phyloP scores from a whole-genome alignment of 1,140 invertebrate species.

The Procambarus virginalis region DNA sequence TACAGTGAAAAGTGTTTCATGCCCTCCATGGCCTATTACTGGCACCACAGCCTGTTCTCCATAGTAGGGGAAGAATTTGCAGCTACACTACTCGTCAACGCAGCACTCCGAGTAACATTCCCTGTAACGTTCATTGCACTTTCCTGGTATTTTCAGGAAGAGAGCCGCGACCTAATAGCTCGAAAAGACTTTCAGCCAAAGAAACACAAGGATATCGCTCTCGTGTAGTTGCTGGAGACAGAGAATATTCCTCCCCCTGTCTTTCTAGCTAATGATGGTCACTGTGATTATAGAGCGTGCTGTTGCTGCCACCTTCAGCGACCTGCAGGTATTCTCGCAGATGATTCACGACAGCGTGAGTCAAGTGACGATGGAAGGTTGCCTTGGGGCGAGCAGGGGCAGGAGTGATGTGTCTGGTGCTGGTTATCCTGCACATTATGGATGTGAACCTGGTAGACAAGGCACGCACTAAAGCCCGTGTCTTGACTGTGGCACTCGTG shows the following conservation, averaged over 20 bases:
- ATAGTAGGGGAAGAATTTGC: background rate
- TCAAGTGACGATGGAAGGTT: background rate
- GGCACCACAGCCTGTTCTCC: background rate
- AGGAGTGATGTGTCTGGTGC: background rate
- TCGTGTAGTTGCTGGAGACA: background rate
- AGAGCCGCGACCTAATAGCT: background rate
- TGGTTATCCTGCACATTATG: background rate
- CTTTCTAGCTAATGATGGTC: conserved; percentile 3
- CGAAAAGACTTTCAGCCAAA: background rate
- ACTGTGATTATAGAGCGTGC: background rate
- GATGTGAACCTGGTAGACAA: background rate
- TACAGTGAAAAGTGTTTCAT: background rate
- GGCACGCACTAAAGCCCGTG: background rate
- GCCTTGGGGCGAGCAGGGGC: conserved; percentile 6
- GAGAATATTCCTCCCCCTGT: background rate
- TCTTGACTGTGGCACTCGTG: background rate
- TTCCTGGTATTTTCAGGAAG: background rate
- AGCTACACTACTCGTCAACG: background rate
- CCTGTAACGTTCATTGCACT: background rate
- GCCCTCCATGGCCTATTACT: conserved; percentile 1
- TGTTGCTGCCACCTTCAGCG: background rate
- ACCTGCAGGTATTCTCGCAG: background rate
- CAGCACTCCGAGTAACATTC: background rate
- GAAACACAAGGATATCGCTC: background rate
- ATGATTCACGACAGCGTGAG: background rate